A percentile compares a stretch with the other conserved stretches of the same genome.
Conservation (phyloP, 2,888 invertebrate genomes). For the Pristionchus japonicus region DNA sequence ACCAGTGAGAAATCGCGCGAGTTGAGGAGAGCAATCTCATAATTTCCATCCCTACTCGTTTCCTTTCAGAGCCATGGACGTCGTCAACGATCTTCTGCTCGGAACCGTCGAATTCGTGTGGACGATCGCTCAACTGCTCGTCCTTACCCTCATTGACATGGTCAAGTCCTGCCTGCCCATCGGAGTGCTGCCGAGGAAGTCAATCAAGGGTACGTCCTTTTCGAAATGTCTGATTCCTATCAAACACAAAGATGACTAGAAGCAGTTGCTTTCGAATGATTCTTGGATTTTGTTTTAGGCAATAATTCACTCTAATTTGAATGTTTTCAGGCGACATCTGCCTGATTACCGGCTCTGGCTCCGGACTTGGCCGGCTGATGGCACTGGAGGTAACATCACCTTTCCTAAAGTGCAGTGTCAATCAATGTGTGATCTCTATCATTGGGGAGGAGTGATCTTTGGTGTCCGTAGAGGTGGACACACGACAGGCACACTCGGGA, state of each 20-base stretch:
- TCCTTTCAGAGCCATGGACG: background rate
- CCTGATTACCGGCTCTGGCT: slow-evolving; percentile 89
- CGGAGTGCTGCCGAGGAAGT: slow-evolving; percentile 79
- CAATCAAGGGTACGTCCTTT: slow-evolving; percentile 80
- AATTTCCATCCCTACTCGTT: too few species aligned
- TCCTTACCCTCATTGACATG: slow-evolving; percentile 50
- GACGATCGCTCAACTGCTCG: background rate
- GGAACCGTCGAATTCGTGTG: background rate
- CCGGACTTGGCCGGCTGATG: slow-evolving; percentile 85
- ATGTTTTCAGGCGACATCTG: slow-evolving; percentile 82
- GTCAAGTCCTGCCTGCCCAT: slow-evolving; percentile 63
- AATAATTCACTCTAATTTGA: background rate
- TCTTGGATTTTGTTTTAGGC: background rate
- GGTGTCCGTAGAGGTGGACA: too few species aligned
- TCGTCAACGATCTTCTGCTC: background rate
- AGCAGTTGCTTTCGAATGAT: background rate
- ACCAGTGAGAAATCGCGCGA: too few species aligned
- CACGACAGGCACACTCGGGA: too few species aligned
- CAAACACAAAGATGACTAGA: too few species aligned
- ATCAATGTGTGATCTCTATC: too few species aligned
- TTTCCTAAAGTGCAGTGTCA: background rate
- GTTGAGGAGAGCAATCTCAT: too few species aligned
- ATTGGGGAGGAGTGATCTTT: too few species aligned
- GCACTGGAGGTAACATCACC: slow-evolving; percentile 48
- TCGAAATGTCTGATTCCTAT: too few species aligned